Evolutionary conservation across 2,113 vertebrate genomes (phyloP).

Genomic region (Poeciliopsis prolifica): DNA sequence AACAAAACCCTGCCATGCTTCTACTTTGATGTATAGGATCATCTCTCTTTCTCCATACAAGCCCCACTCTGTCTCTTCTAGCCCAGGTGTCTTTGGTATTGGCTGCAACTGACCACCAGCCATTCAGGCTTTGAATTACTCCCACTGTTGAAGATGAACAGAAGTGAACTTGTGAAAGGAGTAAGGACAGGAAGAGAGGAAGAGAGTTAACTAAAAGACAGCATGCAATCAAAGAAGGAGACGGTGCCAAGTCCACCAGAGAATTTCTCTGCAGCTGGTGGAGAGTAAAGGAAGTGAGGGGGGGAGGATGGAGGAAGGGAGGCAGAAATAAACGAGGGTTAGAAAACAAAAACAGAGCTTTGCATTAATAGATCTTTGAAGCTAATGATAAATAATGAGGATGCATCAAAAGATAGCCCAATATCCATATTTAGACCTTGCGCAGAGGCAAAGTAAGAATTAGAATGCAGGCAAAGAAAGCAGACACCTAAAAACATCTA

Average conservation of each 20-base stretch:
- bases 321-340: slow-evolving; percentile 45
- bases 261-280: slow-evolving; percentile 74
- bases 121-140: slow-evolving; percentile 68
- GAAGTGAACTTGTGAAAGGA: slow-evolving; percentile 72
- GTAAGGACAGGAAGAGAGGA: slow-evolving; percentile 77
- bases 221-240: slow-evolving; percentile 65
- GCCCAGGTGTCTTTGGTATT: slow-evolving; percentile 72
- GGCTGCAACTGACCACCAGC: slow-evolving; percentile 59
- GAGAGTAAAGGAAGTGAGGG: slow-evolving; percentile 40
- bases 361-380: slow-evolving; percentile 58
- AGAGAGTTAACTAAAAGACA: slow-evolving; percentile 67
- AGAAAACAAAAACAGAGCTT: slow-evolving; percentile 51
- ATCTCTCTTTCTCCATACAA: slow-evolving; percentile 61
- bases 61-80: slow-evolving; percentile 55
- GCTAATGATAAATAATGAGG: slow-evolving; percentile 43
- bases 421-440: too few relatives aligned
- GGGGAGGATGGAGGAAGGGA: slow-evolving; percentile 46
- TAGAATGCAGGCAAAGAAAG: slow-evolving; percentile 3
- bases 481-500: neutral
- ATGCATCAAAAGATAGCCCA: slow-evolving; percentile 18
- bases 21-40: slow-evolving; percentile 61
- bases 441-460: slow-evolving; percentile 4
- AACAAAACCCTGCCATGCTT: slow-evolving; percentile 33
- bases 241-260: slow-evolving; percentile 68
- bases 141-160: slow-evolving; percentile 70